Percentiles rank a stretch among this genome's conserved stretches.
Evolutionary conservation across 1,140 invertebrate genomes (phyloP).

Genomic region (Hylaeus volcanicus): DNA sequence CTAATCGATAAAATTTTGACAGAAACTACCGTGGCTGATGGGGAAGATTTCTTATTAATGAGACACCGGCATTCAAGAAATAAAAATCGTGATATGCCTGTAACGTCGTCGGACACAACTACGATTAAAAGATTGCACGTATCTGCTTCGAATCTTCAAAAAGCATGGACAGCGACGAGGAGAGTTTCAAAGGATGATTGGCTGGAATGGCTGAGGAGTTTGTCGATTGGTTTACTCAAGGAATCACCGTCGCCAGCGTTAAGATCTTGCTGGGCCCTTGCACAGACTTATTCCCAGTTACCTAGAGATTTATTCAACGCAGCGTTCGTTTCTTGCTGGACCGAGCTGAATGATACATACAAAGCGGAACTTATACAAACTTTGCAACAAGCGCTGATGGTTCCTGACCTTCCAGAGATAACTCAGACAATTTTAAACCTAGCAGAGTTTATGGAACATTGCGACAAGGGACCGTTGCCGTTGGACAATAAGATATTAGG

Average conservation of each 20-base stretch:
- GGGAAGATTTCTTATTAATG: slow-evolving; percentile 83
- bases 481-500: slow-evolving; percentile 91
- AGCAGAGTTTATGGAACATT: slow-evolving; percentile 99
- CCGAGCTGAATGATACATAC: slow-evolving; percentile 91
- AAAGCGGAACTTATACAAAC: slow-evolving; percentile 93
- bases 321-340: slow-evolving; percentile 99
- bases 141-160: slow-evolving; percentile 90
- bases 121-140: slow-evolving; percentile 91
- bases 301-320: slow-evolving; percentile 98
- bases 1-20: slow-evolving; percentile 87
- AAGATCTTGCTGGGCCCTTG: slow-evolving; percentile 93
- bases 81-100: slow-evolving; percentile 83
- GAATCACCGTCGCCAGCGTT: slow-evolving; percentile 97
- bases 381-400: slow-evolving; percentile 93
- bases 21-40: slow-evolving; percentile 84
- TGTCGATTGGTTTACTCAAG: slow-evolving; percentile 96
- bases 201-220: slow-evolving; percentile 96
- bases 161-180: slow-evolving; percentile 94
- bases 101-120: slow-evolving; percentile 85
- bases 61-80: slow-evolving; percentile 81
- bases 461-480: slow-evolving; percentile 96
- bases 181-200: slow-evolving; percentile 98
- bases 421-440: slow-evolving; percentile 98
- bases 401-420: slow-evolving; percentile 97
- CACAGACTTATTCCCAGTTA: slow-evolving; percentile 96